Evolutionary conservation across 2,113 vertebrate genomes (phyloP).

Genomic region (Thunnus maccoyii): DNA sequence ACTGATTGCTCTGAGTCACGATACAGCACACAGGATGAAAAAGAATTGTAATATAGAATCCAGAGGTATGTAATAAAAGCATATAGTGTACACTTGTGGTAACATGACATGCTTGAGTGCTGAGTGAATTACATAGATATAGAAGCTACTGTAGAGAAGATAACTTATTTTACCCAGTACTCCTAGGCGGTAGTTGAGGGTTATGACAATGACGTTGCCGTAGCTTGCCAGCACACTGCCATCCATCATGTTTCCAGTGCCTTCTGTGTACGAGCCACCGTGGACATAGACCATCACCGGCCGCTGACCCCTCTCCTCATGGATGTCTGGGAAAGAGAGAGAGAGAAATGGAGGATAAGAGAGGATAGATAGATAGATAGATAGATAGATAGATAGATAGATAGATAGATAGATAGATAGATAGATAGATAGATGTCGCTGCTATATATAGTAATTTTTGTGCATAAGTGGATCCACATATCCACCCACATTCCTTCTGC

Average conservation of each 20-base stretch:
- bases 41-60: background rate
- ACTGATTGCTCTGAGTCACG: background rate
- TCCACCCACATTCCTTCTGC: conserved; percentile 31
- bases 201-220: conserved; percentile 95
- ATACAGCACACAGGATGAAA: background rate
- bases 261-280: conserved; percentile 96
- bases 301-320: conserved; percentile 92
- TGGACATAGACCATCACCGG: conserved; percentile 98
- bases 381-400: conserved; percentile 5
- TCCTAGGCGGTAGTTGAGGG: conserved; percentile 95
- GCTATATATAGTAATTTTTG: background rate
- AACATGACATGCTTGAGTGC: background rate
- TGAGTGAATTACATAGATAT: conserved; percentile 30
- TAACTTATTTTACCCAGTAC: conserved; percentile 87
- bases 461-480: conserved; percentile 13
- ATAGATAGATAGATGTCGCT: background rate
- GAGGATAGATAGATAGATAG: conserved; percentile 1
- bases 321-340: conserved; percentile 86
- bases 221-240: conserved; percentile 95
- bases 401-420: conserved; percentile 6
- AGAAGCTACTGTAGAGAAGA: conserved; percentile 15
- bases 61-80: background rate
- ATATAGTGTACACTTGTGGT: background rate
- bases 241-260: conserved; percentile 96
- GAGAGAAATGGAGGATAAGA: background rate